Conservation (phyloP, 2,797 vertebrate genomes). For the Cuniculus paca region DNA sequence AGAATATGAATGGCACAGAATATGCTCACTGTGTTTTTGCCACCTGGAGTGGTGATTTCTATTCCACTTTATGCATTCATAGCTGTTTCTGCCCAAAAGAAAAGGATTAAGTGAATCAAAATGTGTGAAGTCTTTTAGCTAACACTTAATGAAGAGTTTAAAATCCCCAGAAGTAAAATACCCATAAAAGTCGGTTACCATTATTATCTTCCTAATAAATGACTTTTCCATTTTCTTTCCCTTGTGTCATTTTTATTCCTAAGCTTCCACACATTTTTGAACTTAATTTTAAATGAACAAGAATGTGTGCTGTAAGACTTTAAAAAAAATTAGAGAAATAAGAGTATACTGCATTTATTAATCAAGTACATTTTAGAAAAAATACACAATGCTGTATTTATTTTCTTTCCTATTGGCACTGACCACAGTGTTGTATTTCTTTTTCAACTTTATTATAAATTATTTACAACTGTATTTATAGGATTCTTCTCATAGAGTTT, state of each 20-base stretch:
- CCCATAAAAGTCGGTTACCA: background rate
- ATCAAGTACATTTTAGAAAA: background rate
- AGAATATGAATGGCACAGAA: background rate
- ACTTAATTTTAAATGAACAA: slow-evolving; percentile 63
- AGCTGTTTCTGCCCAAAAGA: background rate
- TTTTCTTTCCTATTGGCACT: background rate
- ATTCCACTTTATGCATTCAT: background rate
- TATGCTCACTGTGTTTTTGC: background rate
- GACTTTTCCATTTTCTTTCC: slow-evolving; percentile 16
- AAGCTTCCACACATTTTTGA: background rate
- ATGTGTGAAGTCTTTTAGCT: slow-evolving; percentile 15
- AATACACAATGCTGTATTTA: background rate
- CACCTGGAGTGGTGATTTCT: background rate
- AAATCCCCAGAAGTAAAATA: slow-evolving; percentile 10
- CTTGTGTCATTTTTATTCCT: slow-evolving; percentile 7
- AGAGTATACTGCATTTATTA: background rate
- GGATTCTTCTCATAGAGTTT: background rate
- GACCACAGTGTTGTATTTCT: background rate
- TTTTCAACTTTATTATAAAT: background rate
- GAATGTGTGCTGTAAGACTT: background rate
- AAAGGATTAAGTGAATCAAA: slow-evolving; percentile 37
- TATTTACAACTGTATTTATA: background rate
- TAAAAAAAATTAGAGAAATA: background rate
- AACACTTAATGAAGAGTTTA: slow-evolving; percentile 44
- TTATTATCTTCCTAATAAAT: slow-evolving; percentile 62